Percentiles rank a stretch among this genome's conserved stretches.
These are phyloP conservation scores for Hucho hucho DNA, from an alignment of 2,113 vertebrate species.

Conservation along the genomic window DNA sequence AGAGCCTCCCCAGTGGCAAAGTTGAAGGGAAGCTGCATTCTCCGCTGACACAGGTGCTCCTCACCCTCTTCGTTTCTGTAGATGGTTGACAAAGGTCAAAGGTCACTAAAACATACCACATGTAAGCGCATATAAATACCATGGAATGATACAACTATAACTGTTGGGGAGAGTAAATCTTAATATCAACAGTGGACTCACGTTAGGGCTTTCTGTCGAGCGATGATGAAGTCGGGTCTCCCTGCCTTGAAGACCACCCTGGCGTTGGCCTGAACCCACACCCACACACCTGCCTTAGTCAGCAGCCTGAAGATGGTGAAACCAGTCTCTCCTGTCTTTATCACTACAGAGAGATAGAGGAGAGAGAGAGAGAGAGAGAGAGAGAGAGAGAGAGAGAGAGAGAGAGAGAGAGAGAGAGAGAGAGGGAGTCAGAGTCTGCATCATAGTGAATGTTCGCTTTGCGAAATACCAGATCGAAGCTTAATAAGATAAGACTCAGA, in stretches of 20 bases:
- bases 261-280: constrained; percentile 83
- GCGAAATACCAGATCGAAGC: no score
- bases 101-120: not conserved
- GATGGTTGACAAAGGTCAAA: not conserved
- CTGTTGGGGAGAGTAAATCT: no score
- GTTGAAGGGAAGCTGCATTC: constrained; percentile 56
- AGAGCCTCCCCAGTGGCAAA: constrained; percentile 60
- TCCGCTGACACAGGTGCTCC: constrained; percentile 56
- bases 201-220: constrained; percentile 71
- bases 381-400: no score
- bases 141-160: not conserved
- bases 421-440: no score
- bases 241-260: constrained; percentile 76
- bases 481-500: not conserved
- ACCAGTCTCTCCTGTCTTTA: constrained; percentile 79
- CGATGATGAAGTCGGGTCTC: constrained; percentile 77
- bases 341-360: constrained; percentile 68
- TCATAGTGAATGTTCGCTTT: no score
- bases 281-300: constrained; percentile 72
- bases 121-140: no score
- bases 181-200: constrained; percentile 59
- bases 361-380: no score
- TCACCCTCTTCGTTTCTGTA: constrained; percentile 59
- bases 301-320: constrained; percentile 77
- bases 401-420: no score